A percentile compares a stretch with the other conserved stretches of the same genome.
phyloP scores from a whole-genome alignment of 1,140 invertebrate species.

The Aphaenogaster floridana region DNA sequence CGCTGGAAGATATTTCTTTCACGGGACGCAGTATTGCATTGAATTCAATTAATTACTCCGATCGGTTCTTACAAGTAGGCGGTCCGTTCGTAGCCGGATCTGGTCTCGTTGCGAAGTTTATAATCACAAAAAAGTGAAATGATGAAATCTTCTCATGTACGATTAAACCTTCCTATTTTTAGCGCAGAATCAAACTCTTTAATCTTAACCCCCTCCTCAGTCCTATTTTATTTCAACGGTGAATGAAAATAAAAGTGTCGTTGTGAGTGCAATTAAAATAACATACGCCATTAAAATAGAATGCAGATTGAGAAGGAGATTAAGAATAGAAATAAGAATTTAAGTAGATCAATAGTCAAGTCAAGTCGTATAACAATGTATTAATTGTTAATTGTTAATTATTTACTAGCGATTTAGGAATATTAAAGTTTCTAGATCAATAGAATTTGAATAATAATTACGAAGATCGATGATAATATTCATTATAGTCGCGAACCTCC shows the following conservation, averaged over 20 bases:
- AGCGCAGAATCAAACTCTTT: neutral
- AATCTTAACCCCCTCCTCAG: neutral
- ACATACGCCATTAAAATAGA: neutral
- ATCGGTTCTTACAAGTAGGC: conserved; percentile 36
- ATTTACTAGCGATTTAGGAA: too few relatives aligned
- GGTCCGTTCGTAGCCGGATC: neutral
- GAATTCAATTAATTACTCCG: conserved; percentile 48
- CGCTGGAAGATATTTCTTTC: conserved; percentile 38
- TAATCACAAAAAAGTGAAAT: neutral
- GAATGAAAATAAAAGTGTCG: neutral
- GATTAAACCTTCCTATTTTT: neutral
- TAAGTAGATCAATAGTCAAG: neutral
- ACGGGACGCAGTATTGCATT: conserved; percentile 19
- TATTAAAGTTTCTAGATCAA: neutral
- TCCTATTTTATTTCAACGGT: neutral
- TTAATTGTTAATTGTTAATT: too few relatives aligned
- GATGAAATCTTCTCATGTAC: neutral
- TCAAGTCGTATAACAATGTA: too few relatives aligned
- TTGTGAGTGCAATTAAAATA: neutral
- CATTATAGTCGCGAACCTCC: neutral
- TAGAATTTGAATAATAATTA: neutral
- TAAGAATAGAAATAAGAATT: neutral
- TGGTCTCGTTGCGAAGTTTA: neutral
- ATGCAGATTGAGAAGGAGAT: neutral
- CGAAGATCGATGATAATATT: neutral